Evolutionary conservation across 2,888 invertebrate genomes (phyloP).

Genomic region (Plemyria rubiginata): DNA sequence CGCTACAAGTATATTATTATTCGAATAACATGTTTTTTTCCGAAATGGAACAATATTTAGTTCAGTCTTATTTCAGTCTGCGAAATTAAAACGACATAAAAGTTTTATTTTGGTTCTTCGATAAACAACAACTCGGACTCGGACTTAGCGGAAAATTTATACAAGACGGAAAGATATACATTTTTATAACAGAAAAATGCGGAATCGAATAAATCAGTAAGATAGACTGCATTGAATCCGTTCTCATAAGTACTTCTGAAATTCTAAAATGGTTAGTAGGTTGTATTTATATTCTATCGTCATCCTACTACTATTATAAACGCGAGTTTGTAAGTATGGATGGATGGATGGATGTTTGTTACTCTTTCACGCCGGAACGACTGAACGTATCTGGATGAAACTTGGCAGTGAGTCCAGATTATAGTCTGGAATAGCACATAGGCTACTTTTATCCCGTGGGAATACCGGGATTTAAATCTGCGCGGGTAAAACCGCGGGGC

Average conservation of each 20-base stretch:
- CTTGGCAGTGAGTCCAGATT: too few relatives aligned
- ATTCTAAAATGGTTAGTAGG: neutral
- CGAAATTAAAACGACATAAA: neutral
- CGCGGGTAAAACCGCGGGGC: too few relatives aligned
- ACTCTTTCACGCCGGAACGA: too few relatives aligned
- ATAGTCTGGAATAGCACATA: too few relatives aligned
- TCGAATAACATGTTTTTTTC: neutral
- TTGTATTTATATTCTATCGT: too few relatives aligned
- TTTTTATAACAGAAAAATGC: slow-evolving; percentile 1
- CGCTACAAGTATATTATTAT: neutral
- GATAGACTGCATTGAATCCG: neutral
- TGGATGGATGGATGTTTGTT: too few relatives aligned
- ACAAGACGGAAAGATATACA: neutral
- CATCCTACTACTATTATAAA: too few relatives aligned
- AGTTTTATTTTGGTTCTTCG: slow-evolving; percentile 4
- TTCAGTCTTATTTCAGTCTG: neutral
- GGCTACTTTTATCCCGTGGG: too few relatives aligned
- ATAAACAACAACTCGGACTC: neutral
- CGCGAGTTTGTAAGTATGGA: too few relatives aligned
- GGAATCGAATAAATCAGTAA: neutral
- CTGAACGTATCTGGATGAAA: too few relatives aligned
- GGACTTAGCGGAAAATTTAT: neutral
- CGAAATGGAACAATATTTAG: slow-evolving; percentile 3
- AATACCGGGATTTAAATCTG: too few relatives aligned
- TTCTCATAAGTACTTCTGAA: neutral